Conservation (phyloP, 35 echinoderm and acorn worm genomes). For the Ophiothrix spiculata region DNA sequence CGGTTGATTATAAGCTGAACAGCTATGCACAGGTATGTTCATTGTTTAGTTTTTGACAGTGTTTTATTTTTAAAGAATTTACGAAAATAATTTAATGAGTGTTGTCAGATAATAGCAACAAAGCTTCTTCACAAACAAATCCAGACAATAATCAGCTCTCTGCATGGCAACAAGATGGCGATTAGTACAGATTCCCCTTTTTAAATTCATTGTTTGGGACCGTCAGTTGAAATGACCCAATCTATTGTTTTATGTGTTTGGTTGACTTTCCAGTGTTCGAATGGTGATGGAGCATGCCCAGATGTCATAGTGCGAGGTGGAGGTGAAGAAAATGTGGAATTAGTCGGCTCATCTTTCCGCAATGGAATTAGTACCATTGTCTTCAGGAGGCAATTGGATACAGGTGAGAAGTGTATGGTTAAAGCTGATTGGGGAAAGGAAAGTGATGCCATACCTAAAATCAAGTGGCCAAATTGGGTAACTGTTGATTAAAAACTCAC, state of each 20-base stretch:
- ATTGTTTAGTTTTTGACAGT: not conserved
- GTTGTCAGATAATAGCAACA: not conserved
- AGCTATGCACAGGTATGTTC: slow-evolving; percentile 43
- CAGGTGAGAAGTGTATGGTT: not conserved
- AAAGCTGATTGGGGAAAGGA: not conserved
- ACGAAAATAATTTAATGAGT: not conserved
- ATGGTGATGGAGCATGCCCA: slow-evolving; percentile 21
- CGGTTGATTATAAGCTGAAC: slow-evolving; percentile 52
- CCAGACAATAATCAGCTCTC: not conserved
- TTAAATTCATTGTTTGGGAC: not conserved
- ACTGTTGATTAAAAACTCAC: too few species aligned
- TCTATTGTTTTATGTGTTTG: not conserved
- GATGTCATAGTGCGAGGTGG: not conserved
- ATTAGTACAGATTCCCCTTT: not conserved
- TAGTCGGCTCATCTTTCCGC: not conserved
- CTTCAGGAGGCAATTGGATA: not conserved
- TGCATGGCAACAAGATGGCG: not conserved
- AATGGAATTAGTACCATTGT: slow-evolving; percentile 4
- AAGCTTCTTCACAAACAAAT: not conserved
- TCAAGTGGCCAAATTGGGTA: too few species aligned
- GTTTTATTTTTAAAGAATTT: too few species aligned
- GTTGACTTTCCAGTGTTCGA: slow-evolving; percentile 9
- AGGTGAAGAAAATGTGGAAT: not conserved
- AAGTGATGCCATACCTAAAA: too few species aligned
- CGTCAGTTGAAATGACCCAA: not conserved